Evolutionary conservation across 92 coral and sea anemone species (phyloP), one percentile per base, ranked within the genome.

Genomic region (Phenganax marumi): DNA sequence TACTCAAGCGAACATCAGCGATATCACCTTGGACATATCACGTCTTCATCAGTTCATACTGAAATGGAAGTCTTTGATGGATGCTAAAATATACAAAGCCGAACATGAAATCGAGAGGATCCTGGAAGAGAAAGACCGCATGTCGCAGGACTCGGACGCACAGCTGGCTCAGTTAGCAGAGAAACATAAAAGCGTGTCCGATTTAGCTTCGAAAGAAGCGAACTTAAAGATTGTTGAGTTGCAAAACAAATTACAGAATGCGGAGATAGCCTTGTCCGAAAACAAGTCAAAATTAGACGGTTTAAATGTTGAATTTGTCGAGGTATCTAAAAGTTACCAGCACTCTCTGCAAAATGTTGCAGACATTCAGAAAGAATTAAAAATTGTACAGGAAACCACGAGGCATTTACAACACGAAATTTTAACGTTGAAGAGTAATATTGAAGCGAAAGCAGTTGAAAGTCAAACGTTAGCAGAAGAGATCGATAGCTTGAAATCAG

Each of bases 21-120:
- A 92, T 25, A 87, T 95, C 80, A 92, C 98, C 12, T 49, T 92
- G 63, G 91, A 90, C 70, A 72, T 95, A 71, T 95, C 98, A 9
- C 95, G 88, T 50, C 81, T 92, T 53, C 97, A 95, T 62, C 94
- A 92, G 79, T 88, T 68, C 49, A 88, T 93, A 46, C 81, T 95
- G 52, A 89, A 84, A 75, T 95, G 98, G 98, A 92, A 90, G 77
- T 82, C 92, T 2, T 86, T 84, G 19, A 70, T 87, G 69, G 89
- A 88, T 49, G 75, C 91, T 4, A 91, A 79, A 76, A 39, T 89
- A 21, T 79, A 85, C 17, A 82, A 79, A 73, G 85, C 91, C 39
- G 70, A 70, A 19, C 87, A 84, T 21, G 95, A 90, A 16, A 77
- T 88, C 62, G 87, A 91, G 66, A 89, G 89, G 72, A 91, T 93